These are phyloP conservation scores for Spinibarbus caldwelli DNA, from an alignment of 2,797 vertebrate genomes.

Conservation along the genomic window DNA sequence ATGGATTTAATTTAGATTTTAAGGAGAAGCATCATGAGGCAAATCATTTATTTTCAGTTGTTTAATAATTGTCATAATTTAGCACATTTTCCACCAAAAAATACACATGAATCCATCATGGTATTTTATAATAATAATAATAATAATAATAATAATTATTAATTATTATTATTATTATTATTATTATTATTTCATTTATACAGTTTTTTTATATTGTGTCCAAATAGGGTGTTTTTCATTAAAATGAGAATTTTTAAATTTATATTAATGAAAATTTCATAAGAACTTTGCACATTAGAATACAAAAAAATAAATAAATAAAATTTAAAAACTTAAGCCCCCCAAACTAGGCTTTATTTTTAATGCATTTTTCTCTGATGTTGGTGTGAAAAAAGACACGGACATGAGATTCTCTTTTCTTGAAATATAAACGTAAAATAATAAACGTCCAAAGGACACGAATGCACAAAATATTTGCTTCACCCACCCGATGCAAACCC, in stretches of 20 bases:
- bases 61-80: background rate
- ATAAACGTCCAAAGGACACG: background rate
- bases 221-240: background rate
- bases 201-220: background rate
- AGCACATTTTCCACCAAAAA: background rate
- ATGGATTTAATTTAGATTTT: background rate
- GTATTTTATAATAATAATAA: background rate
- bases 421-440: slow-evolving; percentile 1
- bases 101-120: background rate
- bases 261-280: background rate
- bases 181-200: no score
- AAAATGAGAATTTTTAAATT: background rate
- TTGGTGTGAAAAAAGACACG: background rate
- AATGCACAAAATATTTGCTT: slow-evolving; percentile 9
- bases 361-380: background rate
- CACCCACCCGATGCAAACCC: background rate
- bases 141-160: no score
- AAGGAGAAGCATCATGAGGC: background rate
- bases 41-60: background rate
- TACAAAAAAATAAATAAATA: background rate
- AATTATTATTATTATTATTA: no score
- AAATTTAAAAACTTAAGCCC: background rate
- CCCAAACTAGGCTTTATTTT: slow-evolving; percentile 1
- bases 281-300: background rate
- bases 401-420: background rate